phyloP scores from a whole-genome alignment of 2,888 invertebrate species.

The Synanthedon tipuliformis region DNA sequence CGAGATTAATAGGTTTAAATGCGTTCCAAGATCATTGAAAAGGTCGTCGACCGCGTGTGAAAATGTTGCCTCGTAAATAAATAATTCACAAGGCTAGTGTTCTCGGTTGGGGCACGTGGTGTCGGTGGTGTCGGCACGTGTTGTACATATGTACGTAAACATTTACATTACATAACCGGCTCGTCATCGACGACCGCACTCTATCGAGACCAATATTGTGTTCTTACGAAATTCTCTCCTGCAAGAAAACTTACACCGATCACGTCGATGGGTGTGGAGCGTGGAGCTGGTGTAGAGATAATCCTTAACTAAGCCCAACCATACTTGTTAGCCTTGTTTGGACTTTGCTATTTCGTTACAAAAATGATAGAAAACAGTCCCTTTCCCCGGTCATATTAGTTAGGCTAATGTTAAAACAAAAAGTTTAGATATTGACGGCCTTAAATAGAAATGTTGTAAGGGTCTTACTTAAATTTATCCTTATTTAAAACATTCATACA shows the following conservation, averaged over 20 bases:
- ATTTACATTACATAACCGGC: slow-evolving; percentile 68
- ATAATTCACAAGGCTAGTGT: slow-evolving; percentile 71
- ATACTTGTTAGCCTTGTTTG: too few species aligned
- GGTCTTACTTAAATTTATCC: too few species aligned
- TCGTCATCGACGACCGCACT: slow-evolving; percentile 59
- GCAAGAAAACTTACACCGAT: neutral
- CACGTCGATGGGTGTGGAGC: too few species aligned
- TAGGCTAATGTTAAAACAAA: too few species aligned
- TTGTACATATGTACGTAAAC: slow-evolving; percentile 57
- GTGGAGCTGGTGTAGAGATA: too few species aligned
- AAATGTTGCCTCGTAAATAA: slow-evolving; percentile 70
- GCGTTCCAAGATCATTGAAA: slow-evolving; percentile 62
- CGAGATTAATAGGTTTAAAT: slow-evolving; percentile 62
- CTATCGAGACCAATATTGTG: slow-evolving; percentile 48
- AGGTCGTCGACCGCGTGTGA: slow-evolving; percentile 69
- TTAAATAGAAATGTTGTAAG: too few species aligned
- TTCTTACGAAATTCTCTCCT: neutral
- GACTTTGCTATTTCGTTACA: too few species aligned
- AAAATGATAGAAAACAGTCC: too few species aligned
- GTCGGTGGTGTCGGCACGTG: slow-evolving; percentile 58
- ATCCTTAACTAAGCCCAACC: too few species aligned
- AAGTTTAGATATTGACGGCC: too few species aligned
- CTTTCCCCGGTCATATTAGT: too few species aligned
- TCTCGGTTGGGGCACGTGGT: slow-evolving; percentile 64
- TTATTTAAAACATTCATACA: too few species aligned